Percentiles rank a stretch among this genome's conserved stretches.
These are phyloP conservation scores for Pogonocichla stellata DNA, from an alignment of 2,113 vertebrate species.

Conservation along the genomic window DNA sequence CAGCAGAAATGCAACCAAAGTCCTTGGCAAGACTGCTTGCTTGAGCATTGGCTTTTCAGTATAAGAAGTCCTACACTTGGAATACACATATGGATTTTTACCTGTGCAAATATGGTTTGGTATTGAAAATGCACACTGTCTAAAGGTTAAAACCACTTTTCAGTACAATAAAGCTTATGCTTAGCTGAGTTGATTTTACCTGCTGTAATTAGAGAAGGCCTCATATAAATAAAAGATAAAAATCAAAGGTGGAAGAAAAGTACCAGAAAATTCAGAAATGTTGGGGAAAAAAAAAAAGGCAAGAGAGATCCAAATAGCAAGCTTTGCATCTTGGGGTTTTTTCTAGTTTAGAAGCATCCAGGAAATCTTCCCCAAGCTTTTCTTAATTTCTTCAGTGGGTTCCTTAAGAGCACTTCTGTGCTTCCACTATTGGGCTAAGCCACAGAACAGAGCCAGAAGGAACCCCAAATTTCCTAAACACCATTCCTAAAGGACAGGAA, in stretches of 20 bases:
- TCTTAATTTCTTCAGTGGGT: not conserved
- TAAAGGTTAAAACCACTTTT: not conserved
- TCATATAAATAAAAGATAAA: not conserved
- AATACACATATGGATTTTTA: not conserved
- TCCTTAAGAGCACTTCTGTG: not conserved
- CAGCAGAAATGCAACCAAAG: not conserved
- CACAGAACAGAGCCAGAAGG: not conserved
- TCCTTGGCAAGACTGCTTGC: not conserved
- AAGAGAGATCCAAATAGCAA: not conserved
- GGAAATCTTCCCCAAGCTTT: not conserved
- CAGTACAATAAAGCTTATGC: not conserved
- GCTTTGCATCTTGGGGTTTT: not conserved
- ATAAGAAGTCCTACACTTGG: not conserved
- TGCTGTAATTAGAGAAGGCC: not conserved
- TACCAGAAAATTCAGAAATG: not conserved
- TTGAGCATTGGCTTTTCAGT: not conserved
- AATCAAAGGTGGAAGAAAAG: not conserved
- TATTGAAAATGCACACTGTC: not conserved
- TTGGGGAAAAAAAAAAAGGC: not conserved
- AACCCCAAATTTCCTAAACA: not conserved
- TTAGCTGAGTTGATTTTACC: not conserved
- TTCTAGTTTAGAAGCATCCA: not conserved
- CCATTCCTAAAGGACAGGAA: not conserved
- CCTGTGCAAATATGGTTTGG: not conserved
- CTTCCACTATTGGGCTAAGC: no score